Evolutionary conservation across 2,113 vertebrate species (phyloP).

Genomic region (Polyodon spathula): DNA sequence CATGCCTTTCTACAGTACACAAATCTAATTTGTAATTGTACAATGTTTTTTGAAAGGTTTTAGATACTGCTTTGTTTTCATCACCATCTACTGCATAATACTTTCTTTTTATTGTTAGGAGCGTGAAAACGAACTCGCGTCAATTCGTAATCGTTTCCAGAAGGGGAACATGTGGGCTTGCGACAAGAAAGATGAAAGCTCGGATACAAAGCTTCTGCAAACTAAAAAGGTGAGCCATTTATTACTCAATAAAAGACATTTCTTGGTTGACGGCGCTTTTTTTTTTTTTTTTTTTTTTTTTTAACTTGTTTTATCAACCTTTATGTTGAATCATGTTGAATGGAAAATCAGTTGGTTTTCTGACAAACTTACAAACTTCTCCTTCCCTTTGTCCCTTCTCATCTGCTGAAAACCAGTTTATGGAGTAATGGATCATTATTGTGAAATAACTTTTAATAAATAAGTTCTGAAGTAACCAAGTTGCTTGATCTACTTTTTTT

Average conservation of each 20-base stretch:
- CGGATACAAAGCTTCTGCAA: constrained; percentile 37
- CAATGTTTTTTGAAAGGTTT: neutral
- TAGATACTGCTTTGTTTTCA: constrained; percentile 2
- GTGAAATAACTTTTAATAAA: too few species aligned
- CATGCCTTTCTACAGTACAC: too few species aligned
- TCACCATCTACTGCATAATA: neutral
- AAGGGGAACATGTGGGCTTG: constrained; percentile 64
- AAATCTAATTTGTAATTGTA: neutral
- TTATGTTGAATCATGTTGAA: too few species aligned
- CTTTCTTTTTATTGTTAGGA: constrained; percentile 52
- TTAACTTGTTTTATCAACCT: too few species aligned
- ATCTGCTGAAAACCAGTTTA: too few species aligned
- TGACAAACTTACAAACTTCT: too few species aligned
- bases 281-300: neutral
- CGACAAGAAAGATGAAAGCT: constrained; percentile 41
- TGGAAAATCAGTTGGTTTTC: too few species aligned
- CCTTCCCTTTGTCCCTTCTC: too few species aligned
- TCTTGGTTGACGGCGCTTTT: neutral
- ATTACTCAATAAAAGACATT: neutral
- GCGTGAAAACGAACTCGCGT: constrained; percentile 77
- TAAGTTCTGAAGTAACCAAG: too few species aligned
- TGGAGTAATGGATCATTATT: too few species aligned
- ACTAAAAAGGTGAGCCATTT: constrained; percentile 19
- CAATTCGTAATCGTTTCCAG: constrained; percentile 75
- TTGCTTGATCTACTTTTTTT: too few species aligned